Conservation (phyloP, 2,888 invertebrate species). For the Galeopsomyia nigrocyanea region DNA sequence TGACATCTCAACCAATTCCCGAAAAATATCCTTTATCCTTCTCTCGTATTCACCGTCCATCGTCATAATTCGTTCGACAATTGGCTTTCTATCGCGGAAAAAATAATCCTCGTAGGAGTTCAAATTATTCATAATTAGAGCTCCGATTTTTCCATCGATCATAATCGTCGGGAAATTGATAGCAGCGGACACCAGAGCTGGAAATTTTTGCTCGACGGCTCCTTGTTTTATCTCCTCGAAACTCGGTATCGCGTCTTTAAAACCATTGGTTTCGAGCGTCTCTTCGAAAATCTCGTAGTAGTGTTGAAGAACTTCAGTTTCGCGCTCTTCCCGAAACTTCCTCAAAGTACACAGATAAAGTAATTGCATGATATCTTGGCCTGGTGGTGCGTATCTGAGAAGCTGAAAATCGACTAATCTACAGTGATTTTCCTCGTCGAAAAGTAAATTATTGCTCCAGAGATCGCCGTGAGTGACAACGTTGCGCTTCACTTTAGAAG, state of each 20-base stretch:
- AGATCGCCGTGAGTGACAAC: slow-evolving; percentile 42
- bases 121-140: slow-evolving; percentile 53
- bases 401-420: slow-evolving; percentile 40
- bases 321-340: too few species aligned
- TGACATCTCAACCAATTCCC: too few species aligned
- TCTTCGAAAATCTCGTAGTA: too few species aligned
- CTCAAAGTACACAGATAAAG: slow-evolving; percentile 17
- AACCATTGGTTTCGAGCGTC: too few species aligned
- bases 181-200: slow-evolving; percentile 55
- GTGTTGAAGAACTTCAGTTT: too few species aligned
- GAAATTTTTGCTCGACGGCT: slow-evolving; percentile 59
- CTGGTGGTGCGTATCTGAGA: slow-evolving; percentile 35
- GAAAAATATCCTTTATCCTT: slow-evolving; percentile 55
- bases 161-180: slow-evolving; percentile 59
- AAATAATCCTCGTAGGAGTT: slow-evolving; percentile 47
- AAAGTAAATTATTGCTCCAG: slow-evolving; percentile 41
- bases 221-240: slow-evolving; percentile 57
- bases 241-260: slow-evolving; percentile 62
- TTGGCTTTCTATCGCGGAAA: slow-evolving; percentile 51
- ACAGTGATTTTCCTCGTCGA: slow-evolving; percentile 13
- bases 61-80: slow-evolving; percentile 54
- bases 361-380: slow-evolving; percentile 38
- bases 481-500: slow-evolving; percentile 66
- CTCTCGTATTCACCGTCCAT: slow-evolving; percentile 52
- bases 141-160: slow-evolving; percentile 53